Evolutionary conservation across 1,140 invertebrate species (phyloP).

Genomic region (Hylyphantes graminicola): DNA sequence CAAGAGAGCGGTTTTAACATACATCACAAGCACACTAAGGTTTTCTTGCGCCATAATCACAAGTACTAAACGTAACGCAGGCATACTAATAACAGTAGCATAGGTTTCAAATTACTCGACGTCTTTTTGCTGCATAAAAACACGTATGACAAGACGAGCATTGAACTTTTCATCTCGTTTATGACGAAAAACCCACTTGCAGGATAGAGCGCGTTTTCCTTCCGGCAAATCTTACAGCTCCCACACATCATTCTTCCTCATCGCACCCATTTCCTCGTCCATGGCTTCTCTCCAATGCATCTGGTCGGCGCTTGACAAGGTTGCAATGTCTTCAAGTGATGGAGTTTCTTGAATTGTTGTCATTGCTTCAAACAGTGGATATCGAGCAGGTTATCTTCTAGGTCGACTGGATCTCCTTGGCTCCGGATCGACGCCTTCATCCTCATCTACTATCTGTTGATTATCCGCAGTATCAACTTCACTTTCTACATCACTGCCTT

Average conservation of each 20-base stretch:
- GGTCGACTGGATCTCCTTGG: no score
- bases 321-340: neutral
- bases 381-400: no score
- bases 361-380: neutral
- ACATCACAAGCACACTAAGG: constrained; percentile 66
- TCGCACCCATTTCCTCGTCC: constrained; percentile 42
- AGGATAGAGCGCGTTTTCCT: neutral
- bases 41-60: constrained; percentile 64
- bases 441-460: no score
- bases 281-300: constrained; percentile 35
- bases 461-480: no score
- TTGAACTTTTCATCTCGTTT: constrained; percentile 64
- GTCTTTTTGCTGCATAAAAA: constrained; percentile 57
- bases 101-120: no score
- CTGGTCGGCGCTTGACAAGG: neutral
- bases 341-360: neutral
- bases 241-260: constrained; percentile 57
- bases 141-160: constrained; percentile 68
- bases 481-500: no score
- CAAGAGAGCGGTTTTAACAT: constrained; percentile 69
- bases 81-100: no score
- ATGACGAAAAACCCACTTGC: constrained; percentile 44
- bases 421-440: no score
- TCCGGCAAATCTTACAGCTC: constrained; percentile 15
- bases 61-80: constrained; percentile 66